Conservation (phyloP, 2,113 vertebrate genomes). For the Genyomyrus donnyi region DNA sequence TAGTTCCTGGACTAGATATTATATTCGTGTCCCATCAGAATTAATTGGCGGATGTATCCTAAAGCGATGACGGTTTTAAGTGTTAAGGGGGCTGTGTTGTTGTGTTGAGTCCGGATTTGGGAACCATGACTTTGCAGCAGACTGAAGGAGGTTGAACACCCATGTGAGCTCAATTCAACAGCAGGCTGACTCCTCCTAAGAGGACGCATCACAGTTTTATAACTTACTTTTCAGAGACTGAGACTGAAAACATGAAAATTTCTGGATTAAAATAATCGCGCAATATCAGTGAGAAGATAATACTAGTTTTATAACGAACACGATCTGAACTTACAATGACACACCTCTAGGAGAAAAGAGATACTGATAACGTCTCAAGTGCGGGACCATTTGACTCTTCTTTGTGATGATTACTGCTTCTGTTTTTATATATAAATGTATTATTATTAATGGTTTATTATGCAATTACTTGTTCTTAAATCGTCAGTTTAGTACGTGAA, state of each 20-base stretch:
- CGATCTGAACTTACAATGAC: not conserved
- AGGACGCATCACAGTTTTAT: not conserved
- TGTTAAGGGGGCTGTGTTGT: not conserved
- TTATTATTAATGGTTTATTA: not conserved
- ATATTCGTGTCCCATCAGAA: not conserved
- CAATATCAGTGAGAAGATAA: not conserved
- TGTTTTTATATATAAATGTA: not conserved
- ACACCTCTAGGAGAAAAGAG: not conserved
- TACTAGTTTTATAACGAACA: not conserved
- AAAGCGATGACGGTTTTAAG: not conserved
- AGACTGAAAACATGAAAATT: not conserved
- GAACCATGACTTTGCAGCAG: not conserved
- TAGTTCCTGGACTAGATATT: not conserved
- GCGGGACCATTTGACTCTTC: not conserved
- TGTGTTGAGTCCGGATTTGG: not conserved
- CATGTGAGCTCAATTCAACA: not conserved
- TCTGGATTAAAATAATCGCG: not conserved
- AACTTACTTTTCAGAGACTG: not conserved
- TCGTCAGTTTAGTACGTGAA: not conserved
- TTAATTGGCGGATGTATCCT: not conserved
- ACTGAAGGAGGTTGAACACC: not conserved
- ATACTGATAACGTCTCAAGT: not conserved
- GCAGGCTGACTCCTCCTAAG: not conserved
- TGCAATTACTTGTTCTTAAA: not conserved
- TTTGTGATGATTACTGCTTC: not conserved